These are phyloP conservation scores for Myoxocephalus aenaeus DNA, from an alignment of 2,797 vertebrate species.

Conservation along the genomic window DNA sequence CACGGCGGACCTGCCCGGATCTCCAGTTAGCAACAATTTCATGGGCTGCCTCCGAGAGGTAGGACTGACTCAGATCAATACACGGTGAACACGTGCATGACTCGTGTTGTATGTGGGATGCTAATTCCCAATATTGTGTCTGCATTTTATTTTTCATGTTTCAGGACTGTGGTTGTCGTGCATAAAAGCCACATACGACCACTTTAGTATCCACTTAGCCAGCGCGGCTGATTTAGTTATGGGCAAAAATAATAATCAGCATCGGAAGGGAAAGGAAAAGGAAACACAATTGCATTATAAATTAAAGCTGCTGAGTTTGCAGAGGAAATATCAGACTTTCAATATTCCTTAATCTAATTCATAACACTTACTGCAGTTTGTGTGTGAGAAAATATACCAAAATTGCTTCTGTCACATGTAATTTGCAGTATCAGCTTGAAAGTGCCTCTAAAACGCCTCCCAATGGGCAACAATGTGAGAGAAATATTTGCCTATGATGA, in stretches of 20 bases:
- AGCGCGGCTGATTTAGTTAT: conserved; percentile 20
- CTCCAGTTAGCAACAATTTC: conserved; percentile 99
- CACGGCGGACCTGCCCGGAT: conserved; percentile 97
- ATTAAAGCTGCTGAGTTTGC: conserved; percentile 75
- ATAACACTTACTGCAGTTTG: conserved; percentile 70
- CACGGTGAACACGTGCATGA: conserved; percentile 4
- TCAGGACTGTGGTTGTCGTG: background rate
- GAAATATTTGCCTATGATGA: conserved; percentile 65
- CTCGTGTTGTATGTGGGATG: background rate
- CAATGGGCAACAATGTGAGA: conserved; percentile 45
- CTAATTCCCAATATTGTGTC: background rate
- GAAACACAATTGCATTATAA: conserved; percentile 71
- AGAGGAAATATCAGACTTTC: conserved; percentile 66
- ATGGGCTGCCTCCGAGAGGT: conserved; percentile 99
- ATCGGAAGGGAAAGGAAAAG: background rate
- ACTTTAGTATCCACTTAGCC: background rate
- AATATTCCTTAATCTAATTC: conserved; percentile 75
- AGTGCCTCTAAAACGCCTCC: conserved; percentile 51
- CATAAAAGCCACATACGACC: background rate
- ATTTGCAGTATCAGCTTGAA: conserved; percentile 77
- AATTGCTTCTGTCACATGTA: conserved; percentile 79
- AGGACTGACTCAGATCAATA: conserved; percentile 60
- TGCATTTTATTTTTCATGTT: background rate
- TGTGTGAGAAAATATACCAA: conserved; percentile 73
- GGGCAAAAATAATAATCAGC: conserved; percentile 39